Conservation (phyloP, 2,888 invertebrate genomes). For the Nymphalis polychloros region DNA sequence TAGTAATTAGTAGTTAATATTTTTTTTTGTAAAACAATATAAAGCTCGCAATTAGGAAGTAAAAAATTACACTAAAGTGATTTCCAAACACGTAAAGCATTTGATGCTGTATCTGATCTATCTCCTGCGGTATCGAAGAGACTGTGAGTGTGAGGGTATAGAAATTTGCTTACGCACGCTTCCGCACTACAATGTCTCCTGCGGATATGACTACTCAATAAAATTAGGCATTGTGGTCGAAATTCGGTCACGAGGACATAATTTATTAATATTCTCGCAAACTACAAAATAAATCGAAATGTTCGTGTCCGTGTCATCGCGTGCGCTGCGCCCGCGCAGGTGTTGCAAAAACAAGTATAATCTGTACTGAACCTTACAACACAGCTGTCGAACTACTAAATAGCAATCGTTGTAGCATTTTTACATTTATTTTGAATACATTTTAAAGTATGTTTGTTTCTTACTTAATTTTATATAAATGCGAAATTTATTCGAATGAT, state of each 20-base stretch:
- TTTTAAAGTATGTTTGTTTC: background rate
- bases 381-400: constrained; percentile 11
- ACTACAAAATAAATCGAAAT: constrained; percentile 11
- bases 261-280: constrained; percentile 7
- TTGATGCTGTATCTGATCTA: too few relatives aligned
- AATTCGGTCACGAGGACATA: background rate
- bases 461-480: background rate
- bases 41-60: too few relatives aligned
- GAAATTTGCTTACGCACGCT: too few relatives aligned
- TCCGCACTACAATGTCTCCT: too few relatives aligned
- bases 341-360: constrained; percentile 20
- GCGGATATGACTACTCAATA: background rate
- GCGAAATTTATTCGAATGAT: background rate
- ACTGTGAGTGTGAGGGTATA: too few relatives aligned
- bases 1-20: too few relatives aligned
- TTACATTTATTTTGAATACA: background rate
- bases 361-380: constrained; percentile 23
- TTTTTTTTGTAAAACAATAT: too few relatives aligned
- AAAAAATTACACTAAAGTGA: too few relatives aligned
- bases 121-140: too few relatives aligned
- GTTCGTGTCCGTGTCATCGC: constrained; percentile 29
- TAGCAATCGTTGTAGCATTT: constrained; percentile 12
- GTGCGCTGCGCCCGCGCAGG: constrained; percentile 25
- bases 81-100: too few relatives aligned
- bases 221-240: background rate